Percentiles rank a stretch among this genome's conserved stretches.
phyloP scores from a whole-genome alignment of 53 echinoderm and acorn worm species.

The Holothuria leucospilota region DNA sequence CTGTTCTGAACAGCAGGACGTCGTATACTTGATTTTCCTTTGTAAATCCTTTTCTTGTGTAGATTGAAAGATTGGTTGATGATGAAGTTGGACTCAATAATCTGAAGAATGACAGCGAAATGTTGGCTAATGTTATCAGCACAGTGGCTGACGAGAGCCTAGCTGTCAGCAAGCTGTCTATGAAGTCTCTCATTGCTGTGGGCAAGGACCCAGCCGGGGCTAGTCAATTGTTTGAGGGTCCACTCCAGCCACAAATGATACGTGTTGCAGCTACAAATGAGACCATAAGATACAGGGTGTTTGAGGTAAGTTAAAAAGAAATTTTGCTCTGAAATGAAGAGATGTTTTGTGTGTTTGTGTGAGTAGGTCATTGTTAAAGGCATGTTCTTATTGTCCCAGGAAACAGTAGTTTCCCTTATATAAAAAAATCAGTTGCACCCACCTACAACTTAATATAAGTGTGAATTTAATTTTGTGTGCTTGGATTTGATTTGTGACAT shows the following conservation, averaged over 20 bases:
- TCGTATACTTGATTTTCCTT: no score
- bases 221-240: conserved; percentile 36
- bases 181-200: conserved; percentile 22
- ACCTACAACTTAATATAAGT: no score
- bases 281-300: conserved; percentile 70
- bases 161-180: conserved; percentile 24
- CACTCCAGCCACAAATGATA: conserved; percentile 50
- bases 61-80: conserved; percentile 27
- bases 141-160: conserved; percentile 34
- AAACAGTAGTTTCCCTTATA: no score
- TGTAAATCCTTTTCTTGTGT: no score
- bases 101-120: conserved; percentile 33
- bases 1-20: no score
- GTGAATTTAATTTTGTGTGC: no score
- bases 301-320: conserved; percentile 59
- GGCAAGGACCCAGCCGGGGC: background rate
- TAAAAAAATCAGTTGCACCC: no score
- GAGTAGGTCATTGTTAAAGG: no score
- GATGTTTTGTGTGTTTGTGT: no score
- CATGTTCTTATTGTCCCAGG: no score
- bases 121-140: conserved; percentile 38
- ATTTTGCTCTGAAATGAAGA: no score
- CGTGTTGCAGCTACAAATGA: conserved; percentile 66
- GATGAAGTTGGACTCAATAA: conserved; percentile 26
- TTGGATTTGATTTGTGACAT: no score